These are phyloP conservation scores for Alethe diademata DNA, from an alignment of 2,113 vertebrate species.

Conservation along the genomic window DNA sequence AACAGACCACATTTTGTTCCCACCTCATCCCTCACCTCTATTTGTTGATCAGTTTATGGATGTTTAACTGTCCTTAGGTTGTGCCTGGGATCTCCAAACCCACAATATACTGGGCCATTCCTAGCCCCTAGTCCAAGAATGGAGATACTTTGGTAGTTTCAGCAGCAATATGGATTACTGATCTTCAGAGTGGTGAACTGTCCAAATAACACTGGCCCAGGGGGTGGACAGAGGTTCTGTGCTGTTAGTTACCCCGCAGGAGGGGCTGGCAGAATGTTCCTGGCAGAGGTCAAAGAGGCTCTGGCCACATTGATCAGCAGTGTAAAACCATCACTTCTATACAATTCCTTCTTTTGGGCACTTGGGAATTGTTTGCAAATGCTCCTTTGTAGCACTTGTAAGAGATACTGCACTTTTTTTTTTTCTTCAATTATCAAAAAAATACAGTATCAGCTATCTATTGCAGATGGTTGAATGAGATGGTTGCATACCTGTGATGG, in stretches of 20 bases:
- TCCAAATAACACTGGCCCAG: neutral
- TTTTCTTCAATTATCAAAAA: neutral
- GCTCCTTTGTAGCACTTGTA: neutral
- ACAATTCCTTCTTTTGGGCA: neutral
- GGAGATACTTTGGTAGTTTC: neutral
- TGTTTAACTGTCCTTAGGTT: neutral
- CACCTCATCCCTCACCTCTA: rapidly evolving
- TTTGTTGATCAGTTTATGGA: neutral
- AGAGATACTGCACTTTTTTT: neutral
- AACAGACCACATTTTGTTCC: neutral
- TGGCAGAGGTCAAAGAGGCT: too few relatives aligned
- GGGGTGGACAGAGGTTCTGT: neutral
- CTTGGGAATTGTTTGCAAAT: neutral
- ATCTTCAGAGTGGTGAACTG: neutral
- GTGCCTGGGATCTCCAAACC: neutral
- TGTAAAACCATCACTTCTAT: neutral
- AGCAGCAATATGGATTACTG: neutral
- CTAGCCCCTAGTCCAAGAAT: neutral
- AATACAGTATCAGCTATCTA: neutral
- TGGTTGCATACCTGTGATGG: neutral
- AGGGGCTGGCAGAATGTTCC: neutral
- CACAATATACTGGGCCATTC: neutral
- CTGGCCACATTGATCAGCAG: neutral
- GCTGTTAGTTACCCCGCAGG: neutral
- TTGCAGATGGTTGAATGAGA: neutral